phyloP scores from a whole-genome alignment of 2,113 vertebrate species.

The rat (Rattus norvegicus) region GRCr8 NC_086021.1:47807001-47807500 shows the following conservation, averaged over 20 bases:
- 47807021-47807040: conserved; percentile 12
- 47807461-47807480: background rate
- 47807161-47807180: background rate
- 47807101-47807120: background rate
- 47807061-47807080: conserved; percentile 39
- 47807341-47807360: background rate
- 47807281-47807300: background rate
- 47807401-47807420: background rate
- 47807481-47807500: background rate
- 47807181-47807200: background rate
- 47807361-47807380: background rate
- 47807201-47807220: background rate
- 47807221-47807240: background rate
- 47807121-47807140: background rate
- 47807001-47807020: conserved; percentile 41
- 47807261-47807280: background rate
- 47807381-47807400: background rate
- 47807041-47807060: background rate
- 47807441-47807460: background rate
- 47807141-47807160: background rate
- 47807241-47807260: background rate
- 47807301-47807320: background rate
- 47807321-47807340: background rate
- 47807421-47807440: conserved; percentile 33
- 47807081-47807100: background rate